phyloP scores from a whole-genome alignment of 2,888 invertebrate genomes.

The Stenurella melanura region DNA sequence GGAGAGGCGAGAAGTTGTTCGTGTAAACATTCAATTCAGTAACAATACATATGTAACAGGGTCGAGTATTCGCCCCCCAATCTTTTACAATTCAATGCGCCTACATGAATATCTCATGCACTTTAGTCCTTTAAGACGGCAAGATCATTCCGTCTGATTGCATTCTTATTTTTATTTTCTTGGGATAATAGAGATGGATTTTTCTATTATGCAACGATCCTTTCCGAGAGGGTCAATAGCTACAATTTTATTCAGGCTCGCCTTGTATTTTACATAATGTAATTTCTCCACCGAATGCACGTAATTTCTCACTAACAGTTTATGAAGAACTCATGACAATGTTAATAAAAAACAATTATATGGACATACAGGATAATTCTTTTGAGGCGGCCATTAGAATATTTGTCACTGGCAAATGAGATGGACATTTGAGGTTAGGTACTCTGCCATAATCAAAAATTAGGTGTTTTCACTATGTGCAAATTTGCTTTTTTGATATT shows the following conservation, averaged over 20 bases:
- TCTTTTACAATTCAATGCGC: conserved; percentile 64
- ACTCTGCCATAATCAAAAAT: too few species aligned
- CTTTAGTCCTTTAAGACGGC: conserved; percentile 49
- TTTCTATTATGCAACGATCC: conserved; percentile 54
- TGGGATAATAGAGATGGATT: conserved; percentile 54
- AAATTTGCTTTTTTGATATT: too few species aligned
- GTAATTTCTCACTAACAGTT: neutral
- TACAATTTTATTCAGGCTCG: conserved; percentile 38
- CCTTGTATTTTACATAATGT: conserved; percentile 18
- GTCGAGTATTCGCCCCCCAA: conserved; percentile 53
- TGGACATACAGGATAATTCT: too few species aligned
- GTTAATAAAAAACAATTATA: neutral
- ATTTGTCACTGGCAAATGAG: too few species aligned
- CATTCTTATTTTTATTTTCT: conserved; percentile 55
- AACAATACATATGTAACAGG: conserved; percentile 68
- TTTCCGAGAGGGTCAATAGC: conserved; percentile 41
- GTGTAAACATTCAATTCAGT: conserved; percentile 64
- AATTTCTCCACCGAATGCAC: conserved; percentile 30
- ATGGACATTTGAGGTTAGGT: too few species aligned
- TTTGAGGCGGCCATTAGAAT: too few species aligned
- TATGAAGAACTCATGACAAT: neutral
- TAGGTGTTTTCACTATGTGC: too few species aligned
- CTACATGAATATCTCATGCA: conserved; percentile 64
- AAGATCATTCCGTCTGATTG: conserved; percentile 50
- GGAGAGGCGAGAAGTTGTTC: conserved; percentile 46